These are phyloP conservation scores for Stenodema calcarata DNA, from an alignment of 2,888 invertebrate genomes.

Conservation along the genomic window DNA sequence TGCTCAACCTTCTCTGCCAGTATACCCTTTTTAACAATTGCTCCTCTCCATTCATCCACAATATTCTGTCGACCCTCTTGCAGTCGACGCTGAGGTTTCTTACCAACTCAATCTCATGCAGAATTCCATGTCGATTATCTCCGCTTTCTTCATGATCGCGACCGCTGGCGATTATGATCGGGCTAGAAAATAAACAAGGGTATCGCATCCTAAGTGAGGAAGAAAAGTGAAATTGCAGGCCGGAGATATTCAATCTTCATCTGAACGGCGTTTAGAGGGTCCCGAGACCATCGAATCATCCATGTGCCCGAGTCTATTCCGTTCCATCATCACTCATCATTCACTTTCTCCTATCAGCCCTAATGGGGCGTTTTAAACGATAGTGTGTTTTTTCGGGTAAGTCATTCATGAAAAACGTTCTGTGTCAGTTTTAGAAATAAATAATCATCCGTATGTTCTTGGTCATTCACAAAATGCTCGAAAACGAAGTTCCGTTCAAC, in stretches of 20 bases:
- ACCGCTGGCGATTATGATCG: background rate
- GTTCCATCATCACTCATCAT: background rate
- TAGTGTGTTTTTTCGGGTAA: background rate
- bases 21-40: too few species aligned
- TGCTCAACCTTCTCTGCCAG: too few species aligned
- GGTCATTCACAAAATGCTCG: too few species aligned
- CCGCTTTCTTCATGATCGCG: background rate
- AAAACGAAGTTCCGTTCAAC: too few species aligned
- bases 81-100: too few species aligned
- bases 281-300: background rate
- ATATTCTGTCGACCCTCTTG: too few species aligned
- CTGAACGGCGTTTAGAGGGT: background rate
- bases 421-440: background rate
- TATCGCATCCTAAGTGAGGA: background rate
- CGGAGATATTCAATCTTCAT: background rate
- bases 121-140: background rate
- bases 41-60: too few species aligned
- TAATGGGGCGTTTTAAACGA: background rate
- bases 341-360: background rate
- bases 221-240: background rate
- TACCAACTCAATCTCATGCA: too few species aligned
- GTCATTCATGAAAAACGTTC: background rate
- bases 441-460: too few species aligned
- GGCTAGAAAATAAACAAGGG: background rate
- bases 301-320: background rate